Evolutionary conservation across 92 coral and sea anemone genomes (phyloP), one percentile per base, ranked within the genome.

Genomic region (Nematostella vectensis): DNA sequence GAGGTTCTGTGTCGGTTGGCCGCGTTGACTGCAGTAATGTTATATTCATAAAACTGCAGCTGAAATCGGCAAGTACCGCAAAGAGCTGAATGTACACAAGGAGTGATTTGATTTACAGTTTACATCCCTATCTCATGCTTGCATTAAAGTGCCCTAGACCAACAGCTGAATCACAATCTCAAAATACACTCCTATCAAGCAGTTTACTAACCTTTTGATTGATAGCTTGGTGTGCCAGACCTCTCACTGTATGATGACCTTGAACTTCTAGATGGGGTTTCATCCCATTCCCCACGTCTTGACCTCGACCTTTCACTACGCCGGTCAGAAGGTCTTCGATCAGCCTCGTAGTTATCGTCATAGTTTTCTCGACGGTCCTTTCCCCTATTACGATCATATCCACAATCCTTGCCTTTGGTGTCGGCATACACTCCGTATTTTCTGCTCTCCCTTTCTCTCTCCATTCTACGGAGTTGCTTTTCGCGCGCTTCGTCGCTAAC

Each of bases 221-320:
- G 71, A 28, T 65, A 77, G 25, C 78, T 75, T 55, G 98, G 98
- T 0, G 98, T 91, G 44, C 67, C 66, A 13, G 77, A 70, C 25
- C 81, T 78, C 31, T 82, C 93, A 6, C 78, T 71, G 13, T 49
- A 71, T 47, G 61, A 25, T 11, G 85, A 63, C 20, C 83, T 62
- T 54, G 81, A 79, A 25, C 95, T 78, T 12, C 88, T 79, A 50
- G 75, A 70, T 20, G 98, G 98, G 3, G 96, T 91, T 26, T 82
- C 98, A 30, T 91, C 98, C 98, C 98, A 91, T 13, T 91, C 88
- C 71, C 74, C 68, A 38, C 88, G 72, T 65, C 84, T 81, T 27
- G 94, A 76, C 55, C 82, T 62, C 6, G 61, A 69, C 47, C 70
- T 40, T 8, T 67, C 71, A 31, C 79, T 59, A 44, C 76, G 17